These are phyloP conservation scores for Laupala kohalensis DNA, from an alignment of 1,140 invertebrate genomes.

Conservation along the genomic window DNA sequence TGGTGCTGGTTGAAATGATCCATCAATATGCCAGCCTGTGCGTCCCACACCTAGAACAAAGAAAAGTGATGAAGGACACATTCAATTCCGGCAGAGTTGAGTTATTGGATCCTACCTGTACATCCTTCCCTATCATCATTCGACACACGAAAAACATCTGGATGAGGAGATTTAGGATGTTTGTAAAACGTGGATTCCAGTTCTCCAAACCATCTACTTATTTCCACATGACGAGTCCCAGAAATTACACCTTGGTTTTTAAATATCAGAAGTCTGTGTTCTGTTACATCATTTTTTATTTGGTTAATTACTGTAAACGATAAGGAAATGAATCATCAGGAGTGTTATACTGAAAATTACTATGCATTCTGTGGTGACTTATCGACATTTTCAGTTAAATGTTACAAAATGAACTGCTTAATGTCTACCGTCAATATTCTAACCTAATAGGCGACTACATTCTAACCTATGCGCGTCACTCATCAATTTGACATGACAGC, in stretches of 20 bases:
- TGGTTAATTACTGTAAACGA: constrained; percentile 25
- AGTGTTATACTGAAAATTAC: neutral
- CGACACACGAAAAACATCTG: constrained; percentile 35
- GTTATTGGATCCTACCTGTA: constrained; percentile 20
- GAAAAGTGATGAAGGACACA: neutral
- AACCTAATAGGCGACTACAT: neutral
- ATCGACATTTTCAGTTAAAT: neutral
- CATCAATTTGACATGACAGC: neutral
- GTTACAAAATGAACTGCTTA: neutral
- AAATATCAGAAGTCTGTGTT: constrained; percentile 31
- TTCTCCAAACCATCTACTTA: constrained; percentile 36
- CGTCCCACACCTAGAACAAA: constrained; percentile 28
- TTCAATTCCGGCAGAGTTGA: neutral
- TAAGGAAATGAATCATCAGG: neutral
- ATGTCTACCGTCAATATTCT: neutral
- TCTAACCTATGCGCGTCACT: neutral
- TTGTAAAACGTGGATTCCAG: constrained; percentile 37
- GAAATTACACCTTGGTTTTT: constrained; percentile 32
- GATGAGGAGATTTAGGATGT: constrained; percentile 33
- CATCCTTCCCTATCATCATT: constrained; percentile 34
- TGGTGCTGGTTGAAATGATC: constrained; percentile 33
- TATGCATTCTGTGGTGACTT: neutral
- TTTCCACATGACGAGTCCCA: constrained; percentile 32
- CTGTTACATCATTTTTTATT: constrained; percentile 29
- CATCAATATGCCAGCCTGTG: constrained; percentile 39